Evolutionary conservation across 2,797 vertebrate genomes (phyloP).

Genomic region (Peromyscus eremicus): DNA sequence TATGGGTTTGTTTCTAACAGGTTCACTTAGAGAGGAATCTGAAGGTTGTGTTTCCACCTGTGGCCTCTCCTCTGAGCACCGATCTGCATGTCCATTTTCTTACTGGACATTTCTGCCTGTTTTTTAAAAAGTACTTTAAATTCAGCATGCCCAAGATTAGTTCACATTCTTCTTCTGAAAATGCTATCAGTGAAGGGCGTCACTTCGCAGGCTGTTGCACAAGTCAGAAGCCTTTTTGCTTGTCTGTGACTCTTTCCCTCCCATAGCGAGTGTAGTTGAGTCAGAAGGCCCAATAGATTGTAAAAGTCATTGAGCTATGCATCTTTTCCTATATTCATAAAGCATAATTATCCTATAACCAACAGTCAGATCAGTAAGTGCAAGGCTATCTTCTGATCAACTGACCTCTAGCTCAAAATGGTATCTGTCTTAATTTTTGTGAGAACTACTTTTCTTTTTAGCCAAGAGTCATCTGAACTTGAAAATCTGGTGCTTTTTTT

Average conservation of each 20-base stretch:
- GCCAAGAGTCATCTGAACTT: background rate
- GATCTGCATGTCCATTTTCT: background rate
- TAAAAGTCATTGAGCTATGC: constrained; percentile 11
- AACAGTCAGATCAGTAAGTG: background rate
- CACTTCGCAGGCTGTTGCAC: background rate
- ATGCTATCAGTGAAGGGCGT: constrained; percentile 34
- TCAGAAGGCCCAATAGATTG: background rate
- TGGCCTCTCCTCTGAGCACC: constrained; percentile 1
- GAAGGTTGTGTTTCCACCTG: constrained; percentile 11
- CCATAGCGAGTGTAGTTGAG: background rate
- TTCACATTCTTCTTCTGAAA: constrained; percentile 25
- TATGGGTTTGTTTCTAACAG: background rate
- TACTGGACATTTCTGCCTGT: background rate
- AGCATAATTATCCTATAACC: background rate
- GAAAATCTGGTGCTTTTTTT: background rate
- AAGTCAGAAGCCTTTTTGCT: constrained; percentile 1
- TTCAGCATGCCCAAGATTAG: constrained; percentile 9
- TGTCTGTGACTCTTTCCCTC: background rate
- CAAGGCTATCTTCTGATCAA: background rate
- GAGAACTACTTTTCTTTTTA: background rate
- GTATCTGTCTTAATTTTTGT: constrained; percentile 27
- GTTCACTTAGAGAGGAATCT: background rate
- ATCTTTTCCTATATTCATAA: constrained; percentile 25
- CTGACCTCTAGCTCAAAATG: background rate
- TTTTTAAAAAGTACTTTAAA: constrained; percentile 38